Evolutionary conservation across 2,797 vertebrate species (phyloP), one percentile per base, ranked within the genome.

Genomic region (Orientallactaga sibirica): DNA sequence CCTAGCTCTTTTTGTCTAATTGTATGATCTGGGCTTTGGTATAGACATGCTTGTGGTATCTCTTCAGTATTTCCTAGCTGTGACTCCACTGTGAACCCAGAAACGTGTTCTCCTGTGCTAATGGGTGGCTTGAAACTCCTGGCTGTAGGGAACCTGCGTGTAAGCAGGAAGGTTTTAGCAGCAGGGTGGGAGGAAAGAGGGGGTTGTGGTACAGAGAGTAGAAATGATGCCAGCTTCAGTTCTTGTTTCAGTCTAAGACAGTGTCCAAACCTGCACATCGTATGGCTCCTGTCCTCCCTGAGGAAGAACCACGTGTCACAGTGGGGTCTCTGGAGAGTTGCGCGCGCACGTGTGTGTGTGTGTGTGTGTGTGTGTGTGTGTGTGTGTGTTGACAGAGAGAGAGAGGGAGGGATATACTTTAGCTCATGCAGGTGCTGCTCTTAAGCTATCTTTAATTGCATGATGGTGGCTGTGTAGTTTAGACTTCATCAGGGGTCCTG

Each of bases 171-270:
- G 70, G 70, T 67, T 48, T 83, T 90, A 78, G 80, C 20, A 2
- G 75, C n/a, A 29, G 71, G 75, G 48, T 86, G 33, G 84, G 71
- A 64, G 70, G 61, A 80, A 85, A 79, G 66, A 22, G 11, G 74
- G 71, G 92, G 25, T 41, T 2, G 18, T 61, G 87, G 92, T 29
- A 89, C 74, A 70, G 83, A 79, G 92, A 76, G 67, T 29, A 2
- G 61, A 81, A 84, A n/a, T 37, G 55, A 75, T 92, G 43, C 33
- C 22, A 25, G 83, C 29, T 77, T 88, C 20, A 27, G 78, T 78
- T 88, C 70, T 94, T 66, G 37, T 95, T 93, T 24, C 10, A n/a
- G 52, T 77, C 24, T 75, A 22, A 88, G 94, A 73, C 74, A 86
- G 61, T 82, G 27, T 79, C 55, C 91, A 86, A 62, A 87, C 71